Conservation (phyloP, 2,888 invertebrate species). For the Ypsolopha scabrella region DNA sequence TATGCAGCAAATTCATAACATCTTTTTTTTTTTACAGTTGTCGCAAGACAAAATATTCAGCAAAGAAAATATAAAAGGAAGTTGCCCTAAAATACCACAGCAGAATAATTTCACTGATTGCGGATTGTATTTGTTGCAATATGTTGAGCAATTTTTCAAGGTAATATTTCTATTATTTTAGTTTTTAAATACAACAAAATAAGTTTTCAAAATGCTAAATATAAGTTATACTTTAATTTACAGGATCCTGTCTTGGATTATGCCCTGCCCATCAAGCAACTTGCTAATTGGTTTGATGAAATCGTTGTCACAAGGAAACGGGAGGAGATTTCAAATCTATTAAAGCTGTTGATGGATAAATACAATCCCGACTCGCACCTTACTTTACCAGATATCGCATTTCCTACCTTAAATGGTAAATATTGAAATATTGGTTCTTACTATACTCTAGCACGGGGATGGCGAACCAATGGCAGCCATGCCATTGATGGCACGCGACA, state of each 20-base stretch:
- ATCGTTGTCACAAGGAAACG: conserved; percentile 87
- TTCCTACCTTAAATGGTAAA: conserved; percentile 81
- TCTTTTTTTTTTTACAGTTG: conserved; percentile 37
- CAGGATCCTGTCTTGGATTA: conserved; percentile 88
- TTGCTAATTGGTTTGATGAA: conserved; percentile 90
- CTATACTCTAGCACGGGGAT: no score
- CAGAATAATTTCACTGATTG: conserved; percentile 98
- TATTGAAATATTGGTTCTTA: neutral
- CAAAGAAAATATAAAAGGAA: conserved; percentile 87
- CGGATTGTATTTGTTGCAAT: conserved; percentile 94
- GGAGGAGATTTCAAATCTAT: conserved; percentile 84
- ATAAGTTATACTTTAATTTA: conserved; percentile 20
- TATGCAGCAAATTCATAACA: neutral
- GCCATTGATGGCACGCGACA: no score
- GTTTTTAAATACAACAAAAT: conserved; percentile 4
- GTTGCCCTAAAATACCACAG: conserved; percentile 93
- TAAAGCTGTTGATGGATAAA: conserved; percentile 80
- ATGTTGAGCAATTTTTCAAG: conserved; percentile 95
- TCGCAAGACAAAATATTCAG: conserved; percentile 78
- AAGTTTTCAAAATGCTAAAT: neutral
- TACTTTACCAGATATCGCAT: conserved; percentile 77
- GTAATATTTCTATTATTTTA: conserved; percentile 44
- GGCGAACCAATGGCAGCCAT: no score
- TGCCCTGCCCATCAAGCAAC: conserved; percentile 82
- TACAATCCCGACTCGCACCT: conserved; percentile 76